Conservation (phyloP, 1,140 invertebrate genomes). For the Pseudomyrmex dendroicus region DNA sequence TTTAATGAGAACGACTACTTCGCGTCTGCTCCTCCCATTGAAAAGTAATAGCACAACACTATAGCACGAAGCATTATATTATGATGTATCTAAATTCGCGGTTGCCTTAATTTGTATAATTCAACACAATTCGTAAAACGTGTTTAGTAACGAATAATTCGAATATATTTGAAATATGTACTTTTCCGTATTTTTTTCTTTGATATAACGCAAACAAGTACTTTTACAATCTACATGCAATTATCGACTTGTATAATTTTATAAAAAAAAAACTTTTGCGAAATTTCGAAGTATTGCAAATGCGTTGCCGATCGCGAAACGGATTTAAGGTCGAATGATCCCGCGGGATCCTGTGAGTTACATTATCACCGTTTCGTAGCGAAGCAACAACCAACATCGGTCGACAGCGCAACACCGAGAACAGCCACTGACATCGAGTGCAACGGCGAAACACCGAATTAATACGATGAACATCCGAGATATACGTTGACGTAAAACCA, state of each 20-base stretch:
- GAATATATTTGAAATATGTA: neutral
- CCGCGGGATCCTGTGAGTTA: neutral
- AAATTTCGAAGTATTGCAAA: too few relatives aligned
- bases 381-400: constrained; percentile 57
- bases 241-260: too few relatives aligned
- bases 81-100: constrained; percentile 5
- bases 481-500: constrained; percentile 42
- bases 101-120: neutral
- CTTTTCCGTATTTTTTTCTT: too few relatives aligned
- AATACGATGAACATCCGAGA: constrained; percentile 51
- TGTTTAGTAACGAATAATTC: constrained; percentile 1
- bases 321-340: constrained; percentile 11
- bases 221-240: too few relatives aligned
- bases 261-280: too few relatives aligned
- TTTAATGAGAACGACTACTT: constrained; percentile 71
- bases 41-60: constrained; percentile 20
- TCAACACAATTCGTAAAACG: neutral
- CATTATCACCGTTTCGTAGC: constrained; percentile 17
- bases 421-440: constrained; percentile 78
- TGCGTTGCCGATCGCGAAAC: constrained; percentile 42
- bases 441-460: constrained; percentile 74
- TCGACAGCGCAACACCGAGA: constrained; percentile 75
- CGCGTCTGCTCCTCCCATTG: neutral
- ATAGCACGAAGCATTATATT: constrained; percentile 43
- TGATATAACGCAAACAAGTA: too few relatives aligned